Evolutionary conservation across 2,113 vertebrate species (phyloP), one percentile per base, ranked within the genome.

Genomic region (Ramphastos sulfuratus): DNA sequence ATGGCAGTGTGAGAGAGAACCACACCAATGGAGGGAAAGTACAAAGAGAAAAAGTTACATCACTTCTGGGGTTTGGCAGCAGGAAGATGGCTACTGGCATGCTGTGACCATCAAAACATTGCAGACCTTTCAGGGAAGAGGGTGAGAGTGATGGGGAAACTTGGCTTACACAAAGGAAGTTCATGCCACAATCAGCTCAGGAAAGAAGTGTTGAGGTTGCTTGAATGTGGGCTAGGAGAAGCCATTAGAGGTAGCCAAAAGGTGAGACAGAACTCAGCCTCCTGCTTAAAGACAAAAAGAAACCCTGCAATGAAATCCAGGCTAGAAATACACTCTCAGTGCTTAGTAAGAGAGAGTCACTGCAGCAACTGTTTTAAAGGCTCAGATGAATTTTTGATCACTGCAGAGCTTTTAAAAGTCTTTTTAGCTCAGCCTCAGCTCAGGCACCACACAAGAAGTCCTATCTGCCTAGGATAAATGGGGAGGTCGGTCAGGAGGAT

Each of bases 171-270:
- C n/a, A 9, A 15, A 17, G 67, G 8, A 13, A 58, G 64, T 8
- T 54, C 20, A 2, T 1, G 7, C 48, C 16, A 0, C 31, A 11
- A 3, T 1, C 30, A 46, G n/a, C 59, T 55, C 4, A 1, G 80
- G 83, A 55, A 24, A 65, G 31, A 19, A 33, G 4, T 3, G 2
- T 2, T 2, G 4, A 6, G 15, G 10, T 21, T 48, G 5, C 12
- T 16, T 8, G 15, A 6, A 3, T 5, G 8, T 3, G 6, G 30
- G n/a, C 42, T 64, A 14, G 20, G 50, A 67, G 54, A 50, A 3
- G 20, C 30, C 56, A 5, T 12, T 10, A 3, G 54, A 63, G 25
- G n/a, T 25, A 37, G 65, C 31, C 35, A 24, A 12, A 11, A 7
- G 3, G 42, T 0, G 5, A 50, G 48, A 15, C 30, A 27, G 35